Evolutionary conservation across 2,888 invertebrate genomes (phyloP).

Genomic region (Seira sanloemensis): DNA sequence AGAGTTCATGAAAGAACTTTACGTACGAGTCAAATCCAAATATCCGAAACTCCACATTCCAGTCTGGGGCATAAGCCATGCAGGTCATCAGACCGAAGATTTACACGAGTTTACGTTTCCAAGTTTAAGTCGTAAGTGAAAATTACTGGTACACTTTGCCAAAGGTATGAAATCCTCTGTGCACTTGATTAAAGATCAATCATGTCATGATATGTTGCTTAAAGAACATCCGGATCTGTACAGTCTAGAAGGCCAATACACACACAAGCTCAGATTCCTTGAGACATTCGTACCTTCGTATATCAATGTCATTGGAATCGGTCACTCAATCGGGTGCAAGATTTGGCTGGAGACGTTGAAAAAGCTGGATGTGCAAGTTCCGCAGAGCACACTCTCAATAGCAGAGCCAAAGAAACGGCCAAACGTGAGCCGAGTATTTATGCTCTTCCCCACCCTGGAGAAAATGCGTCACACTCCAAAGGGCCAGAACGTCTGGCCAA

Average conservation of each 20-base stretch:
- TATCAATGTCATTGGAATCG: slow-evolving; percentile 87
- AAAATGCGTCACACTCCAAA: slow-evolving; percentile 85
- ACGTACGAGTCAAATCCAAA: slow-evolving; percentile 77
- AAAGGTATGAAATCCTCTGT: too few relatives aligned
- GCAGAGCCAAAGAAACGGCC: slow-evolving; percentile 76
- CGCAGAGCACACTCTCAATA: slow-evolving; percentile 75
- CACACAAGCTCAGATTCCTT: slow-evolving; percentile 88
- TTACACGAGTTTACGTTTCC: slow-evolving; percentile 41
- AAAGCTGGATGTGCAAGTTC: slow-evolving; percentile 74
- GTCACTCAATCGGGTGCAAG: slow-evolving; percentile 95
- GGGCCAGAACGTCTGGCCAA: slow-evolving; percentile 83
- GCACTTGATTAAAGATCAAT: too few relatives aligned
- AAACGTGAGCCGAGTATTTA: slow-evolving; percentile 80
- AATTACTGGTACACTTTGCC: too few relatives aligned
- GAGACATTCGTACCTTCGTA: slow-evolving; percentile 83
- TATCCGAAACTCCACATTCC: slow-evolving; percentile 79
- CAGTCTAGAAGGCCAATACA: slow-evolving; percentile 86
- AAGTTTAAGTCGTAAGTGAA: slow-evolving; percentile 39
- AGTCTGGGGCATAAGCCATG: slow-evolving; percentile 88
- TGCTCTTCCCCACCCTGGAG: slow-evolving; percentile 93
- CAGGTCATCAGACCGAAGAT: slow-evolving; percentile 83
- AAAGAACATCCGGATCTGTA: slow-evolving; percentile 80
- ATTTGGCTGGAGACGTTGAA: slow-evolving; percentile 85
- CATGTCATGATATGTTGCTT: slow-evolving; percentile 43
- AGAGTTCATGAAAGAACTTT: slow-evolving; percentile 83